Base-by-base conservation (phyloP, 2,888 invertebrate genomes). In the Drosophila mulleri region DNA sequence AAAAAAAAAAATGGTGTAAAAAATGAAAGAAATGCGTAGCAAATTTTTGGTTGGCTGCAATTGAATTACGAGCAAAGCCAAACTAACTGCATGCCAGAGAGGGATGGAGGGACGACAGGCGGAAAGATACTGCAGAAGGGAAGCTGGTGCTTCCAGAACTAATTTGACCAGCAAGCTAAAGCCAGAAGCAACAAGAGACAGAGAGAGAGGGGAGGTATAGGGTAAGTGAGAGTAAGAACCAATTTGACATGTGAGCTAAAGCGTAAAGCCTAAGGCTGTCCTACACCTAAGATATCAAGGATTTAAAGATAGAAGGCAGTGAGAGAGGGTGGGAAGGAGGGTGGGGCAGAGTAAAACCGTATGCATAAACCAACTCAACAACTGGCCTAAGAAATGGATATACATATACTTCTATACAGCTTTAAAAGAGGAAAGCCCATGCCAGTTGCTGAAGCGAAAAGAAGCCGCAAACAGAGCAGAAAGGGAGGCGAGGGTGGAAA, bases 21-120 rank as follows among this genome's bases (percentile, higher is more conserved):
- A 75, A 75, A 60, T 70, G 52, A 32, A 61, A 62, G 60, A 61
- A 64, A 54, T 61, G 37, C 59, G 60, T 62, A 41, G 54, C 61
- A 75, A 60, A 67, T 64, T 57, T 70, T 79, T 67, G 80, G 63
- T 59, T 63, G 54, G 35, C 66, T 70, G 70, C 60, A 75, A 79
- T 79, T 67, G 77, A 79, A 67, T 77, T 70, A 50, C 53, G 48
- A 62, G 32, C 69, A 45, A 44, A 29, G 44, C 37, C 44, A 57
- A 57, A 64, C 44, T 53, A 48, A 63, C 50, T 57, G 59, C 56
- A 37, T 47, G 35, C 9, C 12, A 18, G 23, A 41, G 29, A 14
- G 2, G 37, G 7, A 39, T 2, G 2, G 6, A 11, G 32, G 9
- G 11, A 32, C 9, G 32, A 32, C 9, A 1, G 2, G 11, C 2